These are phyloP conservation scores for Phoeniculus purpureus DNA, from an alignment of 2,797 vertebrate species.

Conservation along the genomic window DNA sequence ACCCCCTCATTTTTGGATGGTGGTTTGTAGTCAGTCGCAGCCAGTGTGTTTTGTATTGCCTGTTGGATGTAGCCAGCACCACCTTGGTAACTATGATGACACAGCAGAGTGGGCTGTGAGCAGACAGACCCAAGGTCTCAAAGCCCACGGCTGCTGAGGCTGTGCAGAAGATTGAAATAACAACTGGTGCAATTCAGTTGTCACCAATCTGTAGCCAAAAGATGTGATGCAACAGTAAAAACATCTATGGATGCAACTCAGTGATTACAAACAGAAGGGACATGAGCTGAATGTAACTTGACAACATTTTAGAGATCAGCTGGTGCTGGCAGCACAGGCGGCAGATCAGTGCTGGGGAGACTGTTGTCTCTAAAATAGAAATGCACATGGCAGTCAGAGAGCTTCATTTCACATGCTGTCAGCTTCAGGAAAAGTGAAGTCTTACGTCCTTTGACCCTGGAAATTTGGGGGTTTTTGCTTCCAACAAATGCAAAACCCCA, in stretches of 20 bases:
- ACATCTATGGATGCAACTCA: background rate
- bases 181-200: too few relatives aligned
- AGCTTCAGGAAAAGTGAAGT: background rate
- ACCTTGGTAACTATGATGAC: background rate
- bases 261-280: background rate
- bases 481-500: background rate
- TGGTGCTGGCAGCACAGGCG: background rate
- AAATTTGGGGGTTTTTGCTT: conserved; percentile 20
- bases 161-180: too few relatives aligned
- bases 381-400: background rate
- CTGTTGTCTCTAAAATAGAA: too few relatives aligned
- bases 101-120: too few relatives aligned
- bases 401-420: too few relatives aligned
- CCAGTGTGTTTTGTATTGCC: background rate
- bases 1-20: background rate
- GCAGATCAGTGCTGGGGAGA: background rate
- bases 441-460: background rate
- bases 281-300: too few relatives aligned
- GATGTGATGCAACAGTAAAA: background rate
- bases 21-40: background rate
- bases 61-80: background rate
- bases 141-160: too few relatives aligned
- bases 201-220: background rate
- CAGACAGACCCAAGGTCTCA: too few relatives aligned
- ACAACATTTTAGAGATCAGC: background rate